phyloP scores from a whole-genome alignment of 2,113 vertebrate genomes.

The Alosa alosa region DNA sequence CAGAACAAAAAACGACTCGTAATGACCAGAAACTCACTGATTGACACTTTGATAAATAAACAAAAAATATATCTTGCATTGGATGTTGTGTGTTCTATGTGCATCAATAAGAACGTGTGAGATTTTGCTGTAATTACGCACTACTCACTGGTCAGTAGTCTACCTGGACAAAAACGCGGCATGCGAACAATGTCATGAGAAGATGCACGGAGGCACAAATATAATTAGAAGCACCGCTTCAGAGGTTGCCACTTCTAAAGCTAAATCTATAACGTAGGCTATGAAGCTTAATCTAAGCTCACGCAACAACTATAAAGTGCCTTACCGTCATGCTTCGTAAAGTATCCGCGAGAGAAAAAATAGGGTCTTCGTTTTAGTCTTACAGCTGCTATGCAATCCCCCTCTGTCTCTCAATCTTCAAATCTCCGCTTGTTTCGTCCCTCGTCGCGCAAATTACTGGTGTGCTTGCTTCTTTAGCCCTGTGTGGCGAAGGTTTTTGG shows the following conservation, averaged over 20 bases:
- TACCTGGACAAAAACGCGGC: constrained; percentile 19
- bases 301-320: background rate
- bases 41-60: background rate
- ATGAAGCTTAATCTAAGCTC: constrained; percentile 5
- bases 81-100: background rate
- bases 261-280: constrained; percentile 5
- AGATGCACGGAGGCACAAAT: background rate
- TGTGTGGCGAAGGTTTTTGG: constrained; percentile 3
- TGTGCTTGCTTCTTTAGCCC: constrained; percentile 15
- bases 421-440: constrained; percentile 8
- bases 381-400: constrained; percentile 4
- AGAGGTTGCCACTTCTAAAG: background rate
- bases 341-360: background rate
- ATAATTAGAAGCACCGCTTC: constrained; percentile 4
- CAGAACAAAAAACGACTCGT: background rate
- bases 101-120: background rate
- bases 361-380: background rate
- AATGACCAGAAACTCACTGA: background rate
- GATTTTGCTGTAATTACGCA: constrained; percentile 2
- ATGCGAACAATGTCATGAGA: constrained; percentile 11
- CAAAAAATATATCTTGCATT: background rate
- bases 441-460: constrained; percentile 15
- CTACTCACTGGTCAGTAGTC: background rate
- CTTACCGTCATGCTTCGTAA: constrained; percentile 19
- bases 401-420: background rate